phyloP scores from a whole-genome alignment of 2,888 invertebrate species.

The Epinotia demarniana region DNA sequence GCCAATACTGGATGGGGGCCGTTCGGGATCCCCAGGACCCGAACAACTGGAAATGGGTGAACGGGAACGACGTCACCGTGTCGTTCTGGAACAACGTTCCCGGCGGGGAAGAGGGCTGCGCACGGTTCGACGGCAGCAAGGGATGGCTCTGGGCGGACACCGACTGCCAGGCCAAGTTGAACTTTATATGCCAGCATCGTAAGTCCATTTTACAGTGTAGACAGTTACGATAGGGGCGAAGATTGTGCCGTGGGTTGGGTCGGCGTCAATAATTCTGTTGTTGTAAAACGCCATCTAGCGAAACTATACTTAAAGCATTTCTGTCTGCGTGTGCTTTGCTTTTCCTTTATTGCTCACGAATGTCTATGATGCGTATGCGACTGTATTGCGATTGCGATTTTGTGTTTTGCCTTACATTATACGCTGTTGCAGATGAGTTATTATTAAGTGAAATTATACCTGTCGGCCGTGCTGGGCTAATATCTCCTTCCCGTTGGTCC shows the following conservation, averaged over 20 bases:
- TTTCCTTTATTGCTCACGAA: background rate
- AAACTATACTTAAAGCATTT: background rate
- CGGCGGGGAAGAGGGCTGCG: slow-evolving; percentile 92
- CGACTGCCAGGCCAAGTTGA: slow-evolving; percentile 92
- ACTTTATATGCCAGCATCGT: slow-evolving; percentile 98
- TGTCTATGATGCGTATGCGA: background rate
- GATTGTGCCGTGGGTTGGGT: background rate
- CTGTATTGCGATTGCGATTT: background rate
- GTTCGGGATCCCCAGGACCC: slow-evolving; percentile 92
- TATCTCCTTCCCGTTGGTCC: too few species aligned
- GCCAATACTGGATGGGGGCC: slow-evolving; percentile 98
- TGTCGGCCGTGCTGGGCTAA: too few species aligned
- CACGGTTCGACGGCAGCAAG: slow-evolving; percentile 95
- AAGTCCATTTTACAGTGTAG: slow-evolving; percentile 76
- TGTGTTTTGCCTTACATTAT: background rate
- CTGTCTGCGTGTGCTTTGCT: background rate
- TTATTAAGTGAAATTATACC: too few species aligned
- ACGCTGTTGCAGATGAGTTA: background rate
- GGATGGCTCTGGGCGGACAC: slow-evolving; percentile 98
- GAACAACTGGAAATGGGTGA: slow-evolving; percentile 95
- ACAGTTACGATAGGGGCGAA: background rate
- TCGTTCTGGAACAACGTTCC: slow-evolving; percentile 95
- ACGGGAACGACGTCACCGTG: slow-evolving; percentile 93
- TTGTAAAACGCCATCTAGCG: background rate
- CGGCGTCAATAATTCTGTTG: background rate